Base-by-base conservation (phyloP, 2,888 invertebrate genomes). In the Megastigmus dorsalis region DNA sequence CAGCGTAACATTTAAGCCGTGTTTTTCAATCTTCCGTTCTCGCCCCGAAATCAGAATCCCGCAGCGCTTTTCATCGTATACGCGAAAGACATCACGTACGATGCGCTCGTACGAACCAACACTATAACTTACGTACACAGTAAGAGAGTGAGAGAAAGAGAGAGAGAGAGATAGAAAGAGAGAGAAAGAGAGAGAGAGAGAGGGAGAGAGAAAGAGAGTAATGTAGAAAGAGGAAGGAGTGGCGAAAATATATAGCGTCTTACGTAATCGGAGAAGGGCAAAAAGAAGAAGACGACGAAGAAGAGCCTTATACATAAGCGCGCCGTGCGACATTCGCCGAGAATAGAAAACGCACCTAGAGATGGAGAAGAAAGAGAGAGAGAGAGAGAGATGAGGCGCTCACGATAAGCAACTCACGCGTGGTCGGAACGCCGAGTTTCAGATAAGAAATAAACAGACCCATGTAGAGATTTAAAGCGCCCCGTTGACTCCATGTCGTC, bases 231-330 rank as follows among this genome's bases (percentile, higher is more conserved):
- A n/a, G n/a, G n/a, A n/a, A n/a, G n/a, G n/a, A 7, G 30, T 30
- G 50, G 23, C 13, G 38, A 65, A 60, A 48, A 38, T 63, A 67
- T n/a, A 54, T 52, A 20, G 28, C 26, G 26, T 15, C 57, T 75
- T 75, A 70, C 66, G 74, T 70, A 75, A 75, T 48, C 54, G 59
- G 43, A 50, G 68, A 59, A 65, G 69, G 60, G 69, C 38, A 54
- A 23, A 28, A 54, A 26, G 26, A 6, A 28, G 41, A 36, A 4
- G 1, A 30, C 13, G n/a, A 52, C 5, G 52, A 13, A 3, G 26
- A 30, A 13, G 26, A 7, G 10, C 10, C 3, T n/a, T 9, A n/a
- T 30, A n/a, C 3, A 54, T 15, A 18, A 20, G 48, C 43, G 36
- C 60, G n/a, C 30, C 45, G 38, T 5, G 65, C 28, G 28, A 52